Evolutionary conservation across 2,888 invertebrate species (phyloP).

Genomic region (Dichetophora obliterata): DNA sequence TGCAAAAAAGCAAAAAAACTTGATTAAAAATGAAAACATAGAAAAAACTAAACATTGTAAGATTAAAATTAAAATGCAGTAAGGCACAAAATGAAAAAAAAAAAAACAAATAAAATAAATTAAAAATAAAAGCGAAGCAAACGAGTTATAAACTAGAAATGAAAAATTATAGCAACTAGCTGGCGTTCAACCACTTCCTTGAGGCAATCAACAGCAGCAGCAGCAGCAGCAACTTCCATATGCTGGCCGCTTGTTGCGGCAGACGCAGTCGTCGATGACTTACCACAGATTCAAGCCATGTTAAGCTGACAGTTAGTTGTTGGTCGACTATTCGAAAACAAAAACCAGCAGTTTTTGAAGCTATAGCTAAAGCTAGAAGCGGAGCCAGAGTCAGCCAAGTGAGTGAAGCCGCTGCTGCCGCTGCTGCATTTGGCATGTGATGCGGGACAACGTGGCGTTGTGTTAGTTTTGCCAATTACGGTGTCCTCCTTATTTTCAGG

Average conservation of each 20-base stretch:
- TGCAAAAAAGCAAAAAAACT: conserved; percentile 6
- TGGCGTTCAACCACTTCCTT: conserved; percentile 1
- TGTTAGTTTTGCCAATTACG: conserved; percentile 53
- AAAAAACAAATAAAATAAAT: too few species aligned
- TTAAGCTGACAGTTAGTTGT: neutral
- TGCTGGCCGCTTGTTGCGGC: neutral
- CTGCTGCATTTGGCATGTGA: neutral
- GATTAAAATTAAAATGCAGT: neutral
- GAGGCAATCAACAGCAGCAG: conserved; percentile 9
- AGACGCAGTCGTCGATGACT: too few species aligned
- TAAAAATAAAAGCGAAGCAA: neutral
- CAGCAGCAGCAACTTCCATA: neutral
- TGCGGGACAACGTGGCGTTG: conserved; percentile 11
- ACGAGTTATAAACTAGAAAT: neutral
- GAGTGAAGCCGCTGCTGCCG: neutral
- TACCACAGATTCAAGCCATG: neutral
- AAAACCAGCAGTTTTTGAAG: neutral
- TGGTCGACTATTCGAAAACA: neutral
- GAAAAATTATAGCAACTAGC: neutral
- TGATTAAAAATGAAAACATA: neutral
- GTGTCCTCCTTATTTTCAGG: conserved; percentile 50
- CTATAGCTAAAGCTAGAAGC: neutral
- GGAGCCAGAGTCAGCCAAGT: neutral
- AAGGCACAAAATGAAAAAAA: neutral
- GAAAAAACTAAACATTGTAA: neutral